phyloP scores from a whole-genome alignment of 2,113 vertebrate genomes.

The Phrynosoma platyrhinos region DNA sequence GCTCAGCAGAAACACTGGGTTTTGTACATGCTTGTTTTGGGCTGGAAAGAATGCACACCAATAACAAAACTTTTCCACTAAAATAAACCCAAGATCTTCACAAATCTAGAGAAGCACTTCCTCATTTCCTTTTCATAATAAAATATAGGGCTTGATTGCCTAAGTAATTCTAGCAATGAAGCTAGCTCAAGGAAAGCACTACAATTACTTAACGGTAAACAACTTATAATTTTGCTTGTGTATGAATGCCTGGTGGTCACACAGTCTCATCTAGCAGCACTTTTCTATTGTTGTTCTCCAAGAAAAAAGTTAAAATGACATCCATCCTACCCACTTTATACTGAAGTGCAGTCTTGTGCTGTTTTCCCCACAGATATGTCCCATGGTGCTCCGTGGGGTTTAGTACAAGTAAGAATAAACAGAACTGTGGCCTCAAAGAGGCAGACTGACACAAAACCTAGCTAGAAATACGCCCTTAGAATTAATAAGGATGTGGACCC shows the following conservation, averaged over 20 bases:
- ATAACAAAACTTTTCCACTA: slow-evolving; percentile 55
- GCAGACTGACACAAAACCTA: not conserved
- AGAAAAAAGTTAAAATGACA: not conserved
- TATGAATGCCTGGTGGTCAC: slow-evolving; percentile 49
- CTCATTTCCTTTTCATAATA: slow-evolving; percentile 57
- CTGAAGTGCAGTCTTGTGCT: not conserved
- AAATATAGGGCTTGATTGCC: not conserved
- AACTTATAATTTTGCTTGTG: not conserved
- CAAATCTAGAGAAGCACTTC: slow-evolving; percentile 59
- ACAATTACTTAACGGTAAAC: slow-evolving; percentile 42
- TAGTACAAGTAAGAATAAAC: not conserved
- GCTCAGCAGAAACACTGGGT: slow-evolving; percentile 59
- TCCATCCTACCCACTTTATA: not conserved
- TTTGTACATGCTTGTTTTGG: slow-evolving; percentile 47
- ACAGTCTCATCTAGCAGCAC: not conserved
- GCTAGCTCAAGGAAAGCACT: slow-evolving; percentile 24
- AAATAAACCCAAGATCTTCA: slow-evolving; percentile 58
- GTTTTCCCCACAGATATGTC: not conserved
- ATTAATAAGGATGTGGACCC: not conserved
- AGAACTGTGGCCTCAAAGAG: not conserved
- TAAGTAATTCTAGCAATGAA: not conserved
- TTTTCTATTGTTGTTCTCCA: not conserved
- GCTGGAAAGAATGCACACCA: slow-evolving; percentile 52
- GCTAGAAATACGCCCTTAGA: not conserved
- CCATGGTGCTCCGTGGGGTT: not conserved